Evolutionary conservation across 2,888 invertebrate species (phyloP), one percentile per base, ranked within the genome.

Genomic region (Gnatocerus cornutus): DNA sequence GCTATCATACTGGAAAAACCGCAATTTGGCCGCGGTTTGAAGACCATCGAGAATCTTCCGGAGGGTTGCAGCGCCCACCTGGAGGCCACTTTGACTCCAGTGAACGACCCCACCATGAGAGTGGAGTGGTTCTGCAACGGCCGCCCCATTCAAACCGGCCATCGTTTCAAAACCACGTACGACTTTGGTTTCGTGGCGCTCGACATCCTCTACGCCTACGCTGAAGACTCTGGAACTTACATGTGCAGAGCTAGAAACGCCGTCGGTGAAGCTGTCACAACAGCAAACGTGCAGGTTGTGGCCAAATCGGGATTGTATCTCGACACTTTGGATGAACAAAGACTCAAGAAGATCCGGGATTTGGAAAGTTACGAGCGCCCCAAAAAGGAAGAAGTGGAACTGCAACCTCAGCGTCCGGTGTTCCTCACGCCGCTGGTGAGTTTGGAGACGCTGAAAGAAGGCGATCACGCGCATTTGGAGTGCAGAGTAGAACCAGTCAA

Each of bases 101-200:
- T 98, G 37, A 98, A 98, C 80, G 99, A 99, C 85, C 97, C 99
- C 3, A 97, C 97, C 6, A 98, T 99, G 98, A 92, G 93, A 76
- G 97, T 99, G 7, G 98, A 99, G 86, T 99, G 99, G 99, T 98
- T 91, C 86, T 94, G 96, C 84, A 96, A 99, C 85, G 98, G 97
- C 59, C 89, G 92, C 79, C 97, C 98, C 1, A 91, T 99, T 78
- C 93, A 94, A 80, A 93, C 93, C 82, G 96, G 98, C 53, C 98
- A 98, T 84, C 91, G 99, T 74, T 99, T 98, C 86, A 96, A 96
- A 85, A 96, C 97, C 2, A 95, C 95, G 1, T 95, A 97, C 81
- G 99, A 99, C 84, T 99, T 99, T 85, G 99, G 99, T 73, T 98
- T 95, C 83, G 98, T 98, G 21, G 96, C 98, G 30, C 87, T 99